Evolutionary conservation across 2,888 invertebrate genomes (phyloP).

Genomic region (Zele albiditarsus): DNA sequence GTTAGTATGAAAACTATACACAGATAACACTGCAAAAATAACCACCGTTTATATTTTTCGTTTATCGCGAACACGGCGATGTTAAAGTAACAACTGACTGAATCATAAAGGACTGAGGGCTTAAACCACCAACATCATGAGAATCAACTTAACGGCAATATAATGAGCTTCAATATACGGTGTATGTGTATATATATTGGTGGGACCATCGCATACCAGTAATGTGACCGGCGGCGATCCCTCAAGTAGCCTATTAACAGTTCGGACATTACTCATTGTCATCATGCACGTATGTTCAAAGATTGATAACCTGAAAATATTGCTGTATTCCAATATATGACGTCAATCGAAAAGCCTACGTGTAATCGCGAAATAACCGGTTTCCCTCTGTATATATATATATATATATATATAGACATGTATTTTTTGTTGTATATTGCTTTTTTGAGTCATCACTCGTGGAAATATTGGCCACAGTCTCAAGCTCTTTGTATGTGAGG

Average conservation of each 20-base stretch:
- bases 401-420: not conserved
- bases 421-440: not conserved
- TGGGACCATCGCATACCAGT: constrained; percentile 6
- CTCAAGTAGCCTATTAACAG: constrained; percentile 26
- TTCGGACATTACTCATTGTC: not conserved
- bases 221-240: constrained; percentile 25
- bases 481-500: not conserved
- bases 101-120: not conserved
- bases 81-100: constrained; percentile 55
- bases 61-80: constrained; percentile 48
- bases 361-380: not conserved
- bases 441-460: not conserved
- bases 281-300: not conserved
- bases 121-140: not conserved
- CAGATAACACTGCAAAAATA: not conserved
- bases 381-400: not conserved
- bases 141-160: not conserved
- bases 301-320: not conserved
- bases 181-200: not conserved
- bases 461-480: not conserved
- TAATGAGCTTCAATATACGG: constrained; percentile 7
- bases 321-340: not conserved
- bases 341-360: not conserved
- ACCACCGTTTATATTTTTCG: not conserved
- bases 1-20: constrained; percentile 9